These are phyloP conservation scores for Plestiodon gilberti DNA, from an alignment of 2,113 vertebrate genomes.

Conservation along the genomic window DNA sequence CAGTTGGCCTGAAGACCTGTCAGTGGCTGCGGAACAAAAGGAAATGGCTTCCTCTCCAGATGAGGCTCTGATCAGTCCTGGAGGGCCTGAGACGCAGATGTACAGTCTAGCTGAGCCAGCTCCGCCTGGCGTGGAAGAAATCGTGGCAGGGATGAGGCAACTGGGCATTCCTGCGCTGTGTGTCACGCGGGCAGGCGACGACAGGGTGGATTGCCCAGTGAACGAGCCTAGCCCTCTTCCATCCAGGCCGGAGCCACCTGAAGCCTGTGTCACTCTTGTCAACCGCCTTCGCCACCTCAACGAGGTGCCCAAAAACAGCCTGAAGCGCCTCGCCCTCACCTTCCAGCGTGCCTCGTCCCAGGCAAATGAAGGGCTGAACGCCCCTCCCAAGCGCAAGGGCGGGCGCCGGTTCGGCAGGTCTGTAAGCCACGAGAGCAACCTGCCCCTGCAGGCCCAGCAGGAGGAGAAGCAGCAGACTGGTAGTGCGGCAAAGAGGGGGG, in stretches of 20 bases:
- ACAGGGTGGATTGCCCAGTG: background rate
- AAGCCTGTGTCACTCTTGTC: accelerated
- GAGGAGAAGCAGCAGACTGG: background rate
- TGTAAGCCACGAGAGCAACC: constrained; percentile 41
- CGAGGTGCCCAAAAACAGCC: background rate
- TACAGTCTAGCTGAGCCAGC: background rate
- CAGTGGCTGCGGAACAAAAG: background rate
- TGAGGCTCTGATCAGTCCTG: background rate
- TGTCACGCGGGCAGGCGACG: background rate
- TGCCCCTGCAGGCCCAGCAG: background rate
- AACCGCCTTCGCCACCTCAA: background rate
- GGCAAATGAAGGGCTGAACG: accelerated
- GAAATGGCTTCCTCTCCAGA: background rate
- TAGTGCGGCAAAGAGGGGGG: background rate
- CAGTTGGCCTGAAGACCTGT: constrained; percentile 46
- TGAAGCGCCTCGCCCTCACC: background rate
- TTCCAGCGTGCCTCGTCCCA: background rate
- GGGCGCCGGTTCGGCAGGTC: constrained; percentile 36
- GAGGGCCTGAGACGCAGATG: background rate
- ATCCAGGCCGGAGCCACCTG: background rate
- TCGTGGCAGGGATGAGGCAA: background rate
- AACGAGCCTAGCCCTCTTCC: background rate
- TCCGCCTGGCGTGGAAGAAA: background rate
- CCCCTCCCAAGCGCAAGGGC: background rate
- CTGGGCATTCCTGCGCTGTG: background rate